A percentile compares a stretch with the other conserved stretches of the same genome.
phyloP scores from a whole-genome alignment of 2,888 invertebrate genomes.

The Cecidostiba fungosa region DNA sequence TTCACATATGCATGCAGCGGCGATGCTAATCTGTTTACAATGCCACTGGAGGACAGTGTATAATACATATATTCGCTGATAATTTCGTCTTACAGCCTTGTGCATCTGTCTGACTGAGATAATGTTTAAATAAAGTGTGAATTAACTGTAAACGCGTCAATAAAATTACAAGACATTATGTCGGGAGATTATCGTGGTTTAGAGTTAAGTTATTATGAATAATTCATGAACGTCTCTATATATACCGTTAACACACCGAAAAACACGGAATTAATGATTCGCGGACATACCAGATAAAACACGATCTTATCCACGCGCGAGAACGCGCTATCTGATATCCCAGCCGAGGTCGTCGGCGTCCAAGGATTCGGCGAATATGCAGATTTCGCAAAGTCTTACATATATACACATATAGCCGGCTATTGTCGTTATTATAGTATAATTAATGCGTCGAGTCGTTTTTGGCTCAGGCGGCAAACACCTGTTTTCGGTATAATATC shows the following conservation, averaged over 20 bases:
- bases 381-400: neutral
- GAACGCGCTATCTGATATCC: conserved; percentile 1
- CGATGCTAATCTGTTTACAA: neutral
- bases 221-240: neutral
- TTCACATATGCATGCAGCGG: neutral
- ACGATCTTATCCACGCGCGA: neutral
- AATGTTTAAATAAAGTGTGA: neutral
- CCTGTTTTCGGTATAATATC: neutral
- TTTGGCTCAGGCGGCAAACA: neutral
- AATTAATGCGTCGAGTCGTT: neutral
- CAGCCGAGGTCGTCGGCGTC: conserved; percentile 4
- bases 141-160: neutral
- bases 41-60: neutral
- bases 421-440: neutral
- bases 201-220: neutral
- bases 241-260: neutral
- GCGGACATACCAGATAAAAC: neutral
- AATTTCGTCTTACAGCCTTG: neutral
- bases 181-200: neutral
- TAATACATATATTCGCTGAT: neutral
- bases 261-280: neutral
- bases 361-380: neutral
- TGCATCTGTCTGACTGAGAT: neutral
- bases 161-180: neutral
- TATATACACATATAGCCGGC: too few relatives aligned